phyloP scores from a whole-genome alignment of 2,888 invertebrate genomes.

The Odontomyia ornata region DNA sequence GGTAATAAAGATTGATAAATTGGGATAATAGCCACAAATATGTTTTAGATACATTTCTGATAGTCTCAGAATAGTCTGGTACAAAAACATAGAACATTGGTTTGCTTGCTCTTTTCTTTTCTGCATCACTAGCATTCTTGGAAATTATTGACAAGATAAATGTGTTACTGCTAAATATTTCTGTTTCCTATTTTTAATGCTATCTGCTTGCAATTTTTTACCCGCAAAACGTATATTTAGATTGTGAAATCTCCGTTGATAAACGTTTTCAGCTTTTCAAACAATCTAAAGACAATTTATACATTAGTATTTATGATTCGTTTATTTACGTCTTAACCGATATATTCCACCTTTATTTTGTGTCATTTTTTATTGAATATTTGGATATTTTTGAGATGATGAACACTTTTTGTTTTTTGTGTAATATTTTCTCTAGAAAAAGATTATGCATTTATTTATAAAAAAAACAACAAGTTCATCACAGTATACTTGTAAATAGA shows the following conservation, averaged over 20 bases:
- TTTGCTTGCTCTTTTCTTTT: no score
- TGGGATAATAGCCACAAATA: no score
- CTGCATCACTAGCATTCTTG: not conserved
- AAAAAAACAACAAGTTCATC: not conserved
- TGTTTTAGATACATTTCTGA: no score
- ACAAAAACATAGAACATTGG: no score
- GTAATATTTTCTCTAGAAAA: not conserved
- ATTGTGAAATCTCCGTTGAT: not conserved
- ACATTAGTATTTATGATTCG: not conserved
- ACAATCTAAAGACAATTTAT: not conserved
- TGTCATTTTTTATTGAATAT: not conserved
- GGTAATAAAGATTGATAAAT: not conserved
- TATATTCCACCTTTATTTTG: not conserved
- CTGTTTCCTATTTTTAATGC: not conserved
- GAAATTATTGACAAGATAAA: not conserved
- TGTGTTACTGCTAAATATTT: not conserved
- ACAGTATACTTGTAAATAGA: not conserved
- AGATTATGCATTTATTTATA: not conserved
- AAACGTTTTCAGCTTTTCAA: not conserved
- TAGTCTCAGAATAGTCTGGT: no score
- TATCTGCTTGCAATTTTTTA: not conserved
- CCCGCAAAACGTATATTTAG: not conserved
- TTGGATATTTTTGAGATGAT: not conserved
- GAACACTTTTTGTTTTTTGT: not conserved
- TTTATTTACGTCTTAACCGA: constrained; percentile 10